Evolutionary conservation across 2,797 vertebrate genomes (phyloP), one percentile per base, ranked within the genome.

Genomic region (Gorsachius magnificus): DNA sequence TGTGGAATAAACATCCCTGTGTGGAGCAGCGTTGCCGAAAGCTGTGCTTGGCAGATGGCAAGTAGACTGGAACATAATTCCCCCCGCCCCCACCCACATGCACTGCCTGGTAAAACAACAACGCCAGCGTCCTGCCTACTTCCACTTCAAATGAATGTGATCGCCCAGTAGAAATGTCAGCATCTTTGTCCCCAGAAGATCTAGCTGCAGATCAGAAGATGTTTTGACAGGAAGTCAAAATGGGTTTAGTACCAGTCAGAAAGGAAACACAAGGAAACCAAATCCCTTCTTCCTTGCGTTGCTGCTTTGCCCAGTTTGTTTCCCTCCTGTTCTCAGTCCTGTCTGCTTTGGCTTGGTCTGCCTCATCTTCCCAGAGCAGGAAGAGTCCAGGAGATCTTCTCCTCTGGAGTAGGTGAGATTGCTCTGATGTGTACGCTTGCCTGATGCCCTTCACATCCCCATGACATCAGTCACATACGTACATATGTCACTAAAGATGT

Each of bases 1-100:
- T 65, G 36, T 92, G 83, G 96, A 96, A 96, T 94, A 97, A 97
- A 96, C 93, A 95, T 90, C 93, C 75, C 90, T 93, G 69, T 91
- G 88, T 76, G 83, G 80, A 97, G 92, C 83, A 93, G 95, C 87
- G 54, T 65, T 16, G 31, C 93, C 96, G 95, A 97, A 97, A 97
- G 87, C 89, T 92, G 93, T 94, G 92, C 93, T 94, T 93, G 96
- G 96, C 97, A 97, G 97, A 97, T 94, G 97, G 97, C 96, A 97
- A 90, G 81, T 85, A 96, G 89, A 96, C 90, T 66, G 74, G 92
- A 94, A 94, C 91, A 90, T 74, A 95, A 97, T 83, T 94, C 90
- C 85, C 70, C 65, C 87, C 19, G 20, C 91, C 69, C 50, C 87
- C 91, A 87, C 36, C 58, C 77, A 57, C 66, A 72, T 9, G 89